phyloP scores from a whole-genome alignment of 2,888 invertebrate genomes.

The Cacoxenus indagator region DNA sequence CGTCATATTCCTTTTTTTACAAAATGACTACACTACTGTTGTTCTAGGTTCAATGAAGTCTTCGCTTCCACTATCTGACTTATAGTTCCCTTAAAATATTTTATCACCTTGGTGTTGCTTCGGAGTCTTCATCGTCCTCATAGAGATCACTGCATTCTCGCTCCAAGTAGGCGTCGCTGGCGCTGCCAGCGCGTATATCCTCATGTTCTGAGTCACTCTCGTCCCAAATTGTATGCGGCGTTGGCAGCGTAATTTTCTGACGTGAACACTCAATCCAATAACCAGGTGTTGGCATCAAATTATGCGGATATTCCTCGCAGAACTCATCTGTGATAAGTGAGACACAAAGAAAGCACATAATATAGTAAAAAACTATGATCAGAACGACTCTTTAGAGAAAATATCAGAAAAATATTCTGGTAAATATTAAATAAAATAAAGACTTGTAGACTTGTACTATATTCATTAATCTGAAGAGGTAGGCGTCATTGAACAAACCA shows the following conservation, averaged over 20 bases:
- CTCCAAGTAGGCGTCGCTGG: constrained; percentile 70
- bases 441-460: no score
- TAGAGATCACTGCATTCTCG: constrained; percentile 75
- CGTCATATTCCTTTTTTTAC: no score
- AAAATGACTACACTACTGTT: no score
- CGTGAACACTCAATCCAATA: constrained; percentile 98
- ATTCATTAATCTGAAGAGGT: no score
- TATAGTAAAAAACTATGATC: constrained; percentile 4
- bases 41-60: no score
- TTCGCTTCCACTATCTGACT: no score
- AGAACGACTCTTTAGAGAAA: constrained; percentile 7
- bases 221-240: constrained; percentile 84
- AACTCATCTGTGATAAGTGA: constrained; percentile 82
- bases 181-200: constrained; percentile 71
- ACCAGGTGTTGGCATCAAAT: constrained; percentile 89
- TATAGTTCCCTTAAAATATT: no score
- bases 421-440: no score
- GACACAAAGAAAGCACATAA: background rate
- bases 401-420: no score
- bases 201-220: constrained; percentile 88
- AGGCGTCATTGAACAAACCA: no score
- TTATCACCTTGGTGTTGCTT: constrained; percentile 73
- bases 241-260: constrained; percentile 85
- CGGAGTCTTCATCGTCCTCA: constrained; percentile 83
- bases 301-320: constrained; percentile 93